Evolutionary conservation across 2,797 vertebrate genomes (phyloP).

Genomic region (Sebastolobus altivelis): DNA sequence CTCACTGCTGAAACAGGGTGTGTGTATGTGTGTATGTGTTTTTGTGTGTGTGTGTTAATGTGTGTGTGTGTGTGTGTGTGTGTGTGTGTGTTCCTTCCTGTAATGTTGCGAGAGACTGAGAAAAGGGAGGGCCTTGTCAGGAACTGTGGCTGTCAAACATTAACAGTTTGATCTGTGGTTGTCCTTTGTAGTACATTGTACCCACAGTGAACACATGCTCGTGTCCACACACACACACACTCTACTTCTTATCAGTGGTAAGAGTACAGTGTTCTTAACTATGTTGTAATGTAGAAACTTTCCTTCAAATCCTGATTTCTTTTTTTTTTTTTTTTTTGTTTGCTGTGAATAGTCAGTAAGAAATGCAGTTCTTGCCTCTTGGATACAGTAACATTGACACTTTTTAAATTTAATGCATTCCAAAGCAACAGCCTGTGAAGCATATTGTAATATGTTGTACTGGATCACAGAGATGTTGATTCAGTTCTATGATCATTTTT

Average conservation of each 20-base stretch:
- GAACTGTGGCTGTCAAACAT: constrained; percentile 72
- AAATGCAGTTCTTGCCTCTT: not conserved
- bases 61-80: constrained; percentile 13
- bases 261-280: not conserved
- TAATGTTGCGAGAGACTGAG: constrained; percentile 54
- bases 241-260: not conserved
- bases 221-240: not conserved
- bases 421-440: not conserved
- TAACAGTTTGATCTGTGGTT: constrained; percentile 58
- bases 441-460: not conserved
- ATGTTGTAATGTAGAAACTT: not conserved
- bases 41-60: not conserved
- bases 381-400: not conserved
- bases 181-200: constrained; percentile 46
- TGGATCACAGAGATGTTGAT: not conserved
- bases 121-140: constrained; percentile 66
- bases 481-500: not conserved
- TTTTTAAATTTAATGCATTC: not conserved
- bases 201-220: not conserved
- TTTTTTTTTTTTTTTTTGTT: too few relatives aligned
- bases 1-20: constrained; percentile 6
- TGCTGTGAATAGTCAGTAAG: not conserved
- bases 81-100: constrained; percentile 53
- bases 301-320: not conserved
- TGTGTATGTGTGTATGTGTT: not conserved